phyloP scores from a whole-genome alignment of 1,140 invertebrate species.

The Drosophila bocki region DNA sequence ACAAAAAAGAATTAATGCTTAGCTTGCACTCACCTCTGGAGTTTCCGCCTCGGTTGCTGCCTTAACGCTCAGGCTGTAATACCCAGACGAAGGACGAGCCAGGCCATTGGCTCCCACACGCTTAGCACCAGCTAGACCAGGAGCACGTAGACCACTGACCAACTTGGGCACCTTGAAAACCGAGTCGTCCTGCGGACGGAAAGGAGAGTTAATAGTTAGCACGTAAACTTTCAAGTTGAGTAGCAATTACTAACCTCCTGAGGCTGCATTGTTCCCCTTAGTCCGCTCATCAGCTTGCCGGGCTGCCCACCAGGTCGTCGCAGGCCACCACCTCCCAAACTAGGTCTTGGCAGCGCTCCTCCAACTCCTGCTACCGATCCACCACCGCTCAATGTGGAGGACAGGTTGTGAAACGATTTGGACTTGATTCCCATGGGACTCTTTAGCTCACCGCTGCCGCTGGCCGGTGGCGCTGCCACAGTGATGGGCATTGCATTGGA shows the following conservation, averaged over 20 bases:
- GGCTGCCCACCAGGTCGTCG: slow-evolving; percentile 44
- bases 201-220: not conserved
- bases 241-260: slow-evolving; percentile 40
- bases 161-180: slow-evolving; percentile 76
- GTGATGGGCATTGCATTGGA: not conserved
- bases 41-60: slow-evolving; percentile 57
- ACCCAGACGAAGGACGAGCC: slow-evolving; percentile 78
- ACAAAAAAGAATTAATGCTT: not conserved
- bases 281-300: slow-evolving; percentile 28
- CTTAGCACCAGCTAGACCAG: slow-evolving; percentile 40
- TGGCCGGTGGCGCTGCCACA: slow-evolving; percentile 9
- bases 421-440: slow-evolving; percentile 84
- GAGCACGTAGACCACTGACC: slow-evolving; percentile 68
- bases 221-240: not conserved
- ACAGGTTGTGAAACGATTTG: slow-evolving; percentile 83
- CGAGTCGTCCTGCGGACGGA: slow-evolving; percentile 47
- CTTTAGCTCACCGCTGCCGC: slow-evolving; percentile 58
- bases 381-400: slow-evolving; percentile 55
- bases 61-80: slow-evolving; percentile 73
- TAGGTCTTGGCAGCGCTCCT: slow-evolving; percentile 33
- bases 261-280: slow-evolving; percentile 23
- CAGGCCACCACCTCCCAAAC: slow-evolving; percentile 49
- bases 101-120: slow-evolving; percentile 63
- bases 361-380: not conserved
- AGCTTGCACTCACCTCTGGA: slow-evolving; percentile 43